phyloP scores from a whole-genome alignment of 2,888 invertebrate species.

The Monochamus alternatus region DNA sequence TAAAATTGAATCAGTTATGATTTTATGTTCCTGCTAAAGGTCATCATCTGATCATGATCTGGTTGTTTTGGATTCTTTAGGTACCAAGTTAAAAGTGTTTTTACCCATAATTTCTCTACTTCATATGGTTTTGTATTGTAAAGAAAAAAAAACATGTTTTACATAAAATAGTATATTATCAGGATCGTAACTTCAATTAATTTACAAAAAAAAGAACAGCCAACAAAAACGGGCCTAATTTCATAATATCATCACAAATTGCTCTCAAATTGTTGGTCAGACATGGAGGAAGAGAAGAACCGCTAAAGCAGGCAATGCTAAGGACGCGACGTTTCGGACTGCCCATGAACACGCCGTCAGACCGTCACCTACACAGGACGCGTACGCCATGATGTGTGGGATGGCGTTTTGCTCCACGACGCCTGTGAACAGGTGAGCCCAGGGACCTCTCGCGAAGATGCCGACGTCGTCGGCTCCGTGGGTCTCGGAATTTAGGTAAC shows the following conservation, averaged over 20 bases:
- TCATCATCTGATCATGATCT: too few species aligned
- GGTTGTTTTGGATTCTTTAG: too few species aligned
- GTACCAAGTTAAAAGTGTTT: too few species aligned
- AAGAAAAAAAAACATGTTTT: neutral
- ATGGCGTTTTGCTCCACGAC: slow-evolving; percentile 86
- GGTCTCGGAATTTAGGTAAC: slow-evolving; percentile 78
- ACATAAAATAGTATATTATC: neutral
- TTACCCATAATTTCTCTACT: too few species aligned
- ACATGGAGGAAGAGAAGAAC: neutral
- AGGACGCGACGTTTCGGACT: neutral
- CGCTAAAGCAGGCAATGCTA: neutral
- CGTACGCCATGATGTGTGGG: slow-evolving; percentile 83
- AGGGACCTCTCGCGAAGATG: slow-evolving; percentile 84
- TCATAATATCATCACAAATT: neutral
- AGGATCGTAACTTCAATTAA: neutral
- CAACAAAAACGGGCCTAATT: neutral
- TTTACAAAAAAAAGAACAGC: neutral
- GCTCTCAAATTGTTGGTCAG: neutral
- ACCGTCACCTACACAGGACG: slow-evolving; percentile 72
- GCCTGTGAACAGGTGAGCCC: slow-evolving; percentile 86
- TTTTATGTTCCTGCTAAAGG: too few species aligned
- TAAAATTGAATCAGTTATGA: too few species aligned
- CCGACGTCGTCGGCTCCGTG: slow-evolving; percentile 88
- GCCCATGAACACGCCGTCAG: neutral
- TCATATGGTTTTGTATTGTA: too few species aligned